Conservation (phyloP, 2,797 vertebrate genomes). For the Todus mexicanus region DNA sequence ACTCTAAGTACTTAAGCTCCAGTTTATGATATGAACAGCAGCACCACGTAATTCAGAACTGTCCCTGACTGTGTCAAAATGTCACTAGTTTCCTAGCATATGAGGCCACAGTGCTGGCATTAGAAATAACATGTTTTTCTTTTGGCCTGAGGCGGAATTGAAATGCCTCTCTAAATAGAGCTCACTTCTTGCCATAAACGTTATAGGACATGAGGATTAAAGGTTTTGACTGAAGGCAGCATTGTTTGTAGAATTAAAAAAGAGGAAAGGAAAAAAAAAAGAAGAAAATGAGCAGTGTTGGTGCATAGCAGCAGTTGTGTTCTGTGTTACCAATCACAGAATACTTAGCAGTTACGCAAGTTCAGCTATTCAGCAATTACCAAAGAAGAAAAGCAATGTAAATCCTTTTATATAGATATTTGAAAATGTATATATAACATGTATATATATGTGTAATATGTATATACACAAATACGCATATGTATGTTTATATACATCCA, state of each 20-base stretch:
- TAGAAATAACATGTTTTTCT: conserved; percentile 61
- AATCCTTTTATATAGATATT: not conserved
- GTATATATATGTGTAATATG: not conserved
- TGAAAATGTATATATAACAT: not conserved
- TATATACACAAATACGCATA: rapidly evolving
- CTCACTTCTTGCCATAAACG: conserved; percentile 10
- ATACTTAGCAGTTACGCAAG: not conserved
- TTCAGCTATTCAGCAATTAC: not conserved
- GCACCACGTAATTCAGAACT: conserved; percentile 42
- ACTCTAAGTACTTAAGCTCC: conserved; percentile 37
- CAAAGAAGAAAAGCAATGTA: not conserved
- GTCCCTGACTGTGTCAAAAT: conserved; percentile 59
- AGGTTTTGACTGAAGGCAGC: conserved; percentile 25
- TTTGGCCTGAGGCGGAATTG: conserved; percentile 51
- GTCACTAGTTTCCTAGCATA: conserved; percentile 53
- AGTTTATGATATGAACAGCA: conserved; percentile 50
- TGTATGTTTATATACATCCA: rapidly evolving
- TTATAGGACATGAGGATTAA: not conserved
- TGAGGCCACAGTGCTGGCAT: conserved; percentile 39
- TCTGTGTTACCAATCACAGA: not conserved
- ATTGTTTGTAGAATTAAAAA: conserved; percentile 57
- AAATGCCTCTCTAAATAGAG: conserved; percentile 59
- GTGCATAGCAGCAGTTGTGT: not conserved
- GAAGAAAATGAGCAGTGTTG: rapidly evolving
- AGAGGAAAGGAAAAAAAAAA: not conserved